Evolutionary conservation across 1,140 invertebrate genomes (phyloP), one percentile per base, ranked within the genome.

Genomic region (Saccostrea cuccullata): DNA sequence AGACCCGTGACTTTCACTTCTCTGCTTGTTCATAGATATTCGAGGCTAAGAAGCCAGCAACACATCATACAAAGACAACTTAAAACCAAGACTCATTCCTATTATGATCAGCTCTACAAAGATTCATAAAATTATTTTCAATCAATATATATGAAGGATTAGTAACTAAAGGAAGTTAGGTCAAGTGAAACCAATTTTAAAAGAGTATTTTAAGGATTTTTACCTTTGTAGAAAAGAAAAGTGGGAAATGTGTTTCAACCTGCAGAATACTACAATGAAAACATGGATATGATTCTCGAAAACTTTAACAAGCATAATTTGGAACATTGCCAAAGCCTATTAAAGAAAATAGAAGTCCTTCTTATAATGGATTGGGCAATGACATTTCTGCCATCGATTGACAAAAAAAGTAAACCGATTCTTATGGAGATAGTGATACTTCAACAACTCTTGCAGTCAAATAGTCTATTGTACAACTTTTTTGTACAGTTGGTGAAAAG

Each of bases 201-300:
- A 73, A 40, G 11, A 77, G 8, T 86, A 86, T 73, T 86, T 20
- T 2, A 70, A n/a, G n/a, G 55, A 26, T 13, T 73, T 73, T 86
- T 73, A n/a, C n/a, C 17, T 15, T n/a, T 2, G 6, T 26, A 26
- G 85, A 2, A 20, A 60, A 26, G 85, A 86, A 85, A 86, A 86
- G 55, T 86, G 85, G 85, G 60, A 60, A n/a, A 40, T 86, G 47
- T 40, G 56, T 23, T 77, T 12, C 23, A 67, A 36, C 70, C 47
- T 70, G 60, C 4, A 86, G 17, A n/a, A n/a, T n/a, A n/a, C n/a
- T n/a, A n/a, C n/a, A n/a, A n/a, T n/a, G n/a, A n/a, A n/a, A n/a
- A n/a, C 30, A 86, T 60, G 1, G 70, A 86, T 86, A 86, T n/a
- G 70, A 67, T 86, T 86, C n/a, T n/a, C n/a, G n/a, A n/a, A n/a